These are phyloP conservation scores for Pammene aurita DNA, from an alignment of 2,888 invertebrate genomes.

Conservation along the genomic window DNA sequence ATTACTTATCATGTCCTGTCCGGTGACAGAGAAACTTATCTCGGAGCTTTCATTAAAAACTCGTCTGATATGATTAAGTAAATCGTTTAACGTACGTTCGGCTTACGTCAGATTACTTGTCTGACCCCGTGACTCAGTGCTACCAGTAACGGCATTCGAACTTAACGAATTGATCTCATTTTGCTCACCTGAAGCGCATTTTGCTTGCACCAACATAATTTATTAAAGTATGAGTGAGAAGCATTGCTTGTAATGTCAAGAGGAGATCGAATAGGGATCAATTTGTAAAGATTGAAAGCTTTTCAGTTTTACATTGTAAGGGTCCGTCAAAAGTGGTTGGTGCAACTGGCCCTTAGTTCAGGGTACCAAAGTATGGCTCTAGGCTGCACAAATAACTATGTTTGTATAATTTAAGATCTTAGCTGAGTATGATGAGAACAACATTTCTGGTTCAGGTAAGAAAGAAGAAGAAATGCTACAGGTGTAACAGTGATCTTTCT, in stretches of 20 bases:
- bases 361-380: too few species aligned
- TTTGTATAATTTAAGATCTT: too few species aligned
- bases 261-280: not conserved
- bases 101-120: constrained; percentile 59
- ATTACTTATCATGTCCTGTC: constrained; percentile 36
- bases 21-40: constrained; percentile 39
- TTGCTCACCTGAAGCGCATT: not conserved
- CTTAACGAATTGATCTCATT: not conserved
- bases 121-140: constrained; percentile 48
- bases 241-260: not conserved
- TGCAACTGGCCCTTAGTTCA: too few species aligned
- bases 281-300: too few species aligned
- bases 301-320: too few species aligned
- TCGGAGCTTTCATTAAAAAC: constrained; percentile 36
- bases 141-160: not conserved
- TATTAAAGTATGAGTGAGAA: not conserved
- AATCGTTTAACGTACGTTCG: constrained; percentile 42
- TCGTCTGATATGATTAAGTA: constrained; percentile 42
- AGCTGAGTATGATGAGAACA: too few species aligned
- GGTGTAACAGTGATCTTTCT: too few species aligned
- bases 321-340: too few species aligned
- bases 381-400: too few species aligned
- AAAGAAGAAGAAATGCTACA: too few species aligned
- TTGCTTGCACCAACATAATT: not conserved
- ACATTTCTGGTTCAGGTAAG: too few species aligned